These are phyloP conservation scores for Geopemphigus sp. DNA, from an alignment of 1,140 invertebrate species.

Conservation along the genomic window DNA sequence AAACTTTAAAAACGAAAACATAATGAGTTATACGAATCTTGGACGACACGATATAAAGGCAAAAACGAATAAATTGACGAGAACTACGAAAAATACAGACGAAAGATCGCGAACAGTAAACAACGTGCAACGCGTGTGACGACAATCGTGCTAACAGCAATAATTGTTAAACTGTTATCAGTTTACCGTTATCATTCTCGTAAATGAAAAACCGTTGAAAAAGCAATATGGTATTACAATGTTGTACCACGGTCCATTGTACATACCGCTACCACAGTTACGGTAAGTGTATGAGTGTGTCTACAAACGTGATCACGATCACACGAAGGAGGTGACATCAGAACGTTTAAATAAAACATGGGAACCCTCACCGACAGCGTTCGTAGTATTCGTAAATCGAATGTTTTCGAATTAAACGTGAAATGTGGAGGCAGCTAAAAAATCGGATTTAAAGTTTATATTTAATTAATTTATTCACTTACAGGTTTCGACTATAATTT, in stretches of 20 bases:
- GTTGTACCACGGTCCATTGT: neutral
- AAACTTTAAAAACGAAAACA: constrained; percentile 43
- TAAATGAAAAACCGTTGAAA: constrained; percentile 29
- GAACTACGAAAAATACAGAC: neutral
- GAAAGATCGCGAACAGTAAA: neutral
- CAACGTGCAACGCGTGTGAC: neutral
- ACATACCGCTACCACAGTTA: no score
- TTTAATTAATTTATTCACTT: no score
- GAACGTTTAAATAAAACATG: no score
- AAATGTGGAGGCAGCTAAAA: no score
- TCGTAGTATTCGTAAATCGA: no score
- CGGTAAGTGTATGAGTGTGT: no score
- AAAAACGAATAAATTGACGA: neutral
- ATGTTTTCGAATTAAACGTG: no score
- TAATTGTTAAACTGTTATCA: constrained; percentile 6
- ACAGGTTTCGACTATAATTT: no score
- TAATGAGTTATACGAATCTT: neutral
- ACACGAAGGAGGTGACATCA: no score
- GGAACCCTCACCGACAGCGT: no score
- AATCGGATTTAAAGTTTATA: no score
- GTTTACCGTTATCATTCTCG: neutral
- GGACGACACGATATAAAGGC: neutral
- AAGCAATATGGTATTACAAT: neutral
- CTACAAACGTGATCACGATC: no score
- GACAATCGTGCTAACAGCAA: neutral